Base-by-base conservation (phyloP, 2,113 vertebrate genomes). In the Chloropsis hardwickii region DNA sequence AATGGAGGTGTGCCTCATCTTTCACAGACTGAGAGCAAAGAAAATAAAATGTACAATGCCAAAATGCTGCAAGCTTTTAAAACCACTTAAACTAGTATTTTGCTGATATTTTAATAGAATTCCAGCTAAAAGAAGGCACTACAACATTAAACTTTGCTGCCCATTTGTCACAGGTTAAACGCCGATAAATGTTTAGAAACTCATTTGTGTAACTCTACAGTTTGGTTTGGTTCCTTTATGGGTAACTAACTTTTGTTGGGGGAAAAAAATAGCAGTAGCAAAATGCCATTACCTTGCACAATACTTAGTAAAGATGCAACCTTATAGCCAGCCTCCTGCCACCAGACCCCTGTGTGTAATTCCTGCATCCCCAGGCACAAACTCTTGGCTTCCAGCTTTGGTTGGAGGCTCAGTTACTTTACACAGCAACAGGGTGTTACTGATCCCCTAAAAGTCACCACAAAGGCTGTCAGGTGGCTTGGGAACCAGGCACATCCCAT, bases 1-100 rank as follows among this genome's bases (percentile, higher is more conserved):
- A 62, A 50, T 86, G 51, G 82, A 94, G 83, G 73, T 86, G 72
- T 89, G 81, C 42, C 86, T 89, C 81, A 95, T 89, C 86, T 94
- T 89, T 66, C 72, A 78, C 25, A 92, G 83, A 45, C 69, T 56
- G 61, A 91, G 47, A 66, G 54, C 31, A 61, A 86, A 77, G 71
- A 90, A 90, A 90, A 84, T 66, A 79, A 83, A 94, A 69, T 35
- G 28, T 58, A 45, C 67, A 50, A 35, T 73, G 42, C 83, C 72
- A 92, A 90, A 95, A 73, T 72, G 42, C 42, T 91, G 33, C 54
- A 88, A 90, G 83, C 31, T 83, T 94, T 92, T 56, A 62, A 84
- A 94, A 69, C 11, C 42, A 57, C 77, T 80, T 92, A 83, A 81
- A 83, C 84, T 50, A 86, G 23, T 66, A 48, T 77, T 91, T 91